These are phyloP conservation scores for Lycopodina hypogea DNA, from an alignment of 37 sponge, comb jelly and placozoan species.

Conservation along the genomic window DNA sequence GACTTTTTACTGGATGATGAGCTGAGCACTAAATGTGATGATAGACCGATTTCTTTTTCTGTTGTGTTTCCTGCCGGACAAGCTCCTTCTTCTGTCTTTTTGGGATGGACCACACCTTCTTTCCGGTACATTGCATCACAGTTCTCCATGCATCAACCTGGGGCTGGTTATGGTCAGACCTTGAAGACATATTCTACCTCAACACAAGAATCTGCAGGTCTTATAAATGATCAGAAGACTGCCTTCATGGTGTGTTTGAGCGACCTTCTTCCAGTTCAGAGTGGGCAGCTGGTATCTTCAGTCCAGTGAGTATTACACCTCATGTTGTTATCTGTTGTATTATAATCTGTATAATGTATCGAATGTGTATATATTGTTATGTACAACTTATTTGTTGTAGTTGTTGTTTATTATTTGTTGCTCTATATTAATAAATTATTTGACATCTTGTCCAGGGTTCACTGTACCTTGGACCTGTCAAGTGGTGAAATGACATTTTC, in stretches of 20 bases:
- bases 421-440: too few relatives aligned
- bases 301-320: slow-evolving; percentile 18
- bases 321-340: too few relatives aligned
- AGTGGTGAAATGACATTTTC: slow-evolving; percentile 41
- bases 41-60: slow-evolving; percentile 32
- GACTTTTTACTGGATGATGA: not conserved
- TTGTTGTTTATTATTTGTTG: too few relatives aligned
- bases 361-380: too few relatives aligned
- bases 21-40: too few relatives aligned
- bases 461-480: slow-evolving; percentile 24
- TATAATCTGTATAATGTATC: too few relatives aligned
- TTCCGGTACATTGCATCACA: slow-evolving; percentile 35
- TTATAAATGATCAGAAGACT: slow-evolving; percentile 4
- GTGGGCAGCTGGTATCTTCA: not conserved
- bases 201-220: not conserved
- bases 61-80: slow-evolving; percentile 49
- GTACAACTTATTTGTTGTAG: too few relatives aligned
- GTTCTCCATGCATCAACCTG: slow-evolving; percentile 1
- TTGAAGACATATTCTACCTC: not conserved
- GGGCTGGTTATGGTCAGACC: slow-evolving; percentile 7
- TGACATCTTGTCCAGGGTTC: slow-evolving; percentile 17
- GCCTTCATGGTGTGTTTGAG: slow-evolving; percentile 46
- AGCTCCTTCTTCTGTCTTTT: slow-evolving; percentile 34
- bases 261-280: slow-evolving; percentile 10
- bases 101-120: slow-evolving; percentile 70